These are phyloP conservation scores for Emydura subglobosa DNA, from an alignment of 2,113 vertebrate genomes.

Conservation along the genomic window DNA sequence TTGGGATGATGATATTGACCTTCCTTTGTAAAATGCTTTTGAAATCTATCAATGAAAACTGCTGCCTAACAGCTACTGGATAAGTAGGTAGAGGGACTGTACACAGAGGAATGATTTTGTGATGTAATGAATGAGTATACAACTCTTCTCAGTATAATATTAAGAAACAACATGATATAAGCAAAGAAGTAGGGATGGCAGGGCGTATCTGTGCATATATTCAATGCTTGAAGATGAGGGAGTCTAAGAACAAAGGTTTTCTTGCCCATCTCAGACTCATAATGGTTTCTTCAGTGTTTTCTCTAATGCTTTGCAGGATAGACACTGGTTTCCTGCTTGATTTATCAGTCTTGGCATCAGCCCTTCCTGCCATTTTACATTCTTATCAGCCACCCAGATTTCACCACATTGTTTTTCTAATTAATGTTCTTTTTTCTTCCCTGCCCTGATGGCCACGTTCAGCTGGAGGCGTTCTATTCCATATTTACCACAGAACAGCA, in stretches of 20 bases:
- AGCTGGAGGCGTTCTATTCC: conserved; percentile 98
- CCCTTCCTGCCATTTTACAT: conserved; percentile 42
- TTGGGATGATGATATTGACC: background rate
- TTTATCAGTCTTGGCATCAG: conserved; percentile 58
- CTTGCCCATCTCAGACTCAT: background rate
- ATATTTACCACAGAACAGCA: conserved; percentile 99
- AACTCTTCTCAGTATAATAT: fast-evolving
- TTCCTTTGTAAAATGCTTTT: background rate
- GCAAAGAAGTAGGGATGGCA: background rate
- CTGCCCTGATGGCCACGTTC: conserved; percentile 30
- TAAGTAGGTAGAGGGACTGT: background rate
- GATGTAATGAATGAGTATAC: background rate
- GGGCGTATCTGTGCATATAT: background rate
- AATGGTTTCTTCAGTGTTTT: background rate
- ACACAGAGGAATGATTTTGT: conserved; percentile 1
- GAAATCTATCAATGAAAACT: background rate
- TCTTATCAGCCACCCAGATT: conserved; percentile 55
- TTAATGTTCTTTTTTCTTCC: conserved; percentile 47
- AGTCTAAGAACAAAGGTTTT: conserved; percentile 22
- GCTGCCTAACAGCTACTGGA: background rate
- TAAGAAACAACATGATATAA: background rate
- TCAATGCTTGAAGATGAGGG: background rate
- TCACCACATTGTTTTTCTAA: conserved; percentile 69
- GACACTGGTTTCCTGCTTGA: conserved; percentile 41
- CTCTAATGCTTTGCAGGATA: conserved; percentile 47